A percentile compares a stretch with the other conserved stretches of the same genome.
Conservation (phyloP, 2,113 vertebrate species). For the Pedetes capensis region DNA sequence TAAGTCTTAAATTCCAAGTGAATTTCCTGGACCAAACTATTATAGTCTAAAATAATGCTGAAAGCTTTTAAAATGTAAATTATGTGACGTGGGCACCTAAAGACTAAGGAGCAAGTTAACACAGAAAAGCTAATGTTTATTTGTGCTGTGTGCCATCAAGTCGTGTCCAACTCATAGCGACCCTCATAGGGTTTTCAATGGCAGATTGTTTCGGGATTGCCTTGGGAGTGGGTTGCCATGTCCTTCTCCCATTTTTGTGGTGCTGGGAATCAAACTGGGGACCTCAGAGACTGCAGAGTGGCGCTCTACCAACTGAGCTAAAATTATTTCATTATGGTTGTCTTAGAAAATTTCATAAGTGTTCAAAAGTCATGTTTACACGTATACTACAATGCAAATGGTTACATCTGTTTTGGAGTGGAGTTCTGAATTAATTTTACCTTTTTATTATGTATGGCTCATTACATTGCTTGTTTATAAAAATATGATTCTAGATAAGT, state of each 20-base stretch:
- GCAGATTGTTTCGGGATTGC: too few relatives aligned
- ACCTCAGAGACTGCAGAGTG: too few relatives aligned
- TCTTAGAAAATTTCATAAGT: not conserved
- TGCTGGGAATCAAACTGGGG: too few relatives aligned
- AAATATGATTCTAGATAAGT: not conserved
- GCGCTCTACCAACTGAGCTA: too few relatives aligned
- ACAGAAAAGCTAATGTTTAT: not conserved
- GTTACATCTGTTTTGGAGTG: not conserved
- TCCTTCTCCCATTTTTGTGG: too few relatives aligned
- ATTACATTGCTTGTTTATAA: constrained; percentile 46
- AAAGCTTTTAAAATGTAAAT: constrained; percentile 38
- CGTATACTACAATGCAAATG: constrained; percentile 3
- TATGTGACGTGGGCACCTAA: not conserved
- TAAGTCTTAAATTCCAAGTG: not conserved
- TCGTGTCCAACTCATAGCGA: too few relatives aligned
- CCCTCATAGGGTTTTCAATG: too few relatives aligned
- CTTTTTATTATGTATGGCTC: constrained; percentile 45
- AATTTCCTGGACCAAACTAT: not conserved
- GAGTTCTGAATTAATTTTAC: constrained; percentile 37
- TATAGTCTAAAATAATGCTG: not conserved
- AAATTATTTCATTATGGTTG: not conserved
- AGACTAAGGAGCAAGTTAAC: not conserved
- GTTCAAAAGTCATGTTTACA: not conserved
- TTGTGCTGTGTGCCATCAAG: too few relatives aligned
- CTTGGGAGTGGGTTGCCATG: too few relatives aligned